Base-by-base conservation (phyloP, 1,140 invertebrate species). In the Oryctes rhinoceros region DNA sequence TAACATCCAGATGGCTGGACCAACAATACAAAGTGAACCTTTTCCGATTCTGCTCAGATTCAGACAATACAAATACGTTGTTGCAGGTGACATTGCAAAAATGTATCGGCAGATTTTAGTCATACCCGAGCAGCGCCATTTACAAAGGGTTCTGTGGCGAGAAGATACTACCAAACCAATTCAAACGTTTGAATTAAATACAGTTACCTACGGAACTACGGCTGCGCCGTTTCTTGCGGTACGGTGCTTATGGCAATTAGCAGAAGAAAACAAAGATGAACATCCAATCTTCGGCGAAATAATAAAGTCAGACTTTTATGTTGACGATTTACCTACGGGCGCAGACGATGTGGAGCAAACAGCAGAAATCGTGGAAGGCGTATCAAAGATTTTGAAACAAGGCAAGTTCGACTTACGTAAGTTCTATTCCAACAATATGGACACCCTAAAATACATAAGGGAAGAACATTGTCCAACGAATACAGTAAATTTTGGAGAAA, bases 141-240 rank as follows among this genome's bases (percentile, higher is more conserved):
- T 37, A 18, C 74, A 76, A 4, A 35, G 74, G 5, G 39, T 76
- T 30, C 18, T 76, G 39, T 76, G 74, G 74, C 74, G 24, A n/a
- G 74, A 76, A 11, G 5, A 35, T 37, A 18, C 1, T 35, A 18
- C 24, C 13, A 18, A 1, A 10, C 35, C 74, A n/a, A 76, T 76
- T 13, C 13, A 76, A 10, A 76, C 74, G 10, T 76, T 35, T 37
- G 30, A 44, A 30, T 18, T 76, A 37, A 35, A 35, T 35, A n/a
- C n/a, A 76, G 74, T 76, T 11, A 76, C 74, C 30, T 76, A 76
- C 74, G 74, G 74, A 1, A 76, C 74, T n/a, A 44, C 74, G 39
- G 20, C 74, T n/a, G 74, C 74, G 6, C 6, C 30, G 6, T 76
- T 37, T 18, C 74, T 76, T 35, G 74, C 74, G 13, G 18, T 44